Percentiles rank a stretch among this genome's conserved stretches.
Conservation (phyloP, 2,888 invertebrate species). For the Dicyrtoma fusca region DNA sequence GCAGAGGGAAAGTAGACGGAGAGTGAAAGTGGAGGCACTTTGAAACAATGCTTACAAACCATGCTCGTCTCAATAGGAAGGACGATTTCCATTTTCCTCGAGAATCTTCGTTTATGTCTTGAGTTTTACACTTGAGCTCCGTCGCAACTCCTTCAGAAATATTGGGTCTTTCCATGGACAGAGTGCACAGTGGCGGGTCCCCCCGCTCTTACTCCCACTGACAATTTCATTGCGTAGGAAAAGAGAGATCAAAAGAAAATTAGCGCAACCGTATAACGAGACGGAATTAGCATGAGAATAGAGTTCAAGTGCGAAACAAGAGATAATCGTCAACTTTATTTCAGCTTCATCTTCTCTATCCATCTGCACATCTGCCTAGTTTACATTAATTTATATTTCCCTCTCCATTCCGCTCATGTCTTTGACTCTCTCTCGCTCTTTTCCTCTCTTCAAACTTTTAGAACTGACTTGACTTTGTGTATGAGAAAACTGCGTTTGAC, state of each 20-base stretch:
- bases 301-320: slow-evolving; percentile 38
- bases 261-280: slow-evolving; percentile 18
- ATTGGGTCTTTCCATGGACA: background rate
- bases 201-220: too few species aligned
- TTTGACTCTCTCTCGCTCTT: background rate
- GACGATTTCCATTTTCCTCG: background rate
- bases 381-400: background rate
- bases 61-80: background rate
- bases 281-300: slow-evolving; percentile 45
- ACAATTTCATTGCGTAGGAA: too few species aligned
- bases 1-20: background rate
- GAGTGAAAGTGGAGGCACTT: slow-evolving; percentile 11
- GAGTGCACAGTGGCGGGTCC: too few species aligned
- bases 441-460: slow-evolving; percentile 15
- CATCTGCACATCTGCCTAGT: too few species aligned
- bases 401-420: background rate
- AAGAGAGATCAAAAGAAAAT: slow-evolving; percentile 29
- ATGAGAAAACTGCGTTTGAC: slow-evolving; percentile 37
- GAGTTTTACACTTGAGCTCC: background rate
- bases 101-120: too few species aligned
- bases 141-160: background rate
- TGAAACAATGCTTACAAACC: background rate
- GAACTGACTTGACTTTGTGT: background rate
- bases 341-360: background rate
- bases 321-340: slow-evolving; percentile 33